These are phyloP conservation scores for Tenthredo scrophulariae DNA, from an alignment of 2,888 invertebrate species.

Conservation along the genomic window DNA sequence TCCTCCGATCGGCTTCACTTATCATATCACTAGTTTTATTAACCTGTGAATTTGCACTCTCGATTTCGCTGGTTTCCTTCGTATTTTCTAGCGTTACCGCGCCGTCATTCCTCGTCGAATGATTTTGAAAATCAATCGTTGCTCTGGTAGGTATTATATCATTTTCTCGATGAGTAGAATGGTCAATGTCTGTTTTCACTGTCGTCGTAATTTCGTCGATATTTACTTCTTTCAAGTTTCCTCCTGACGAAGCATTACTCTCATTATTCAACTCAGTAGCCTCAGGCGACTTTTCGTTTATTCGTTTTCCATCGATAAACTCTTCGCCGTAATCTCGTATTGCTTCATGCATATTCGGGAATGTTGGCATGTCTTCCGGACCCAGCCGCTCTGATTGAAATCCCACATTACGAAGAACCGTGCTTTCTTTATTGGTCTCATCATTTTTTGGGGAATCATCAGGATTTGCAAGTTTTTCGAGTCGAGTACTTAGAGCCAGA, in stretches of 20 bases:
- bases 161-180: not conserved
- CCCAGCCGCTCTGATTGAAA: not conserved
- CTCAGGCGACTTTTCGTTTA: not conserved
- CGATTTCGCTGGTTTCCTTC: not conserved
- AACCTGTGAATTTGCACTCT: not conserved
- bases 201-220: not conserved
- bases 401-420: conserved; percentile 50
- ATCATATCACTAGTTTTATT: not conserved
- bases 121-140: conserved; percentile 23
- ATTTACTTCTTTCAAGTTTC: not conserved
- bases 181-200: too few relatives aligned
- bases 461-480: not conserved
- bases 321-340: not conserved
- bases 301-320: not conserved
- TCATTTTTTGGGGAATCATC: not conserved
- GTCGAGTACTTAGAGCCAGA: conserved; percentile 45
- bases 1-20: not conserved
- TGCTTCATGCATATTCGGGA: not conserved
- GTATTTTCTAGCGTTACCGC: not conserved
- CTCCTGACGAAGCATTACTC: not conserved
- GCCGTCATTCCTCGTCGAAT: not conserved
- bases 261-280: not conserved
- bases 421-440: conserved; percentile 32
- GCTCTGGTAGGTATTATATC: conserved; percentile 15
- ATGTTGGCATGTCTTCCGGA: not conserved